Evolutionary conservation across 2,888 invertebrate genomes (phyloP), one percentile per base, ranked within the genome.

Genomic region (Chrysodeixis includens): DNA sequence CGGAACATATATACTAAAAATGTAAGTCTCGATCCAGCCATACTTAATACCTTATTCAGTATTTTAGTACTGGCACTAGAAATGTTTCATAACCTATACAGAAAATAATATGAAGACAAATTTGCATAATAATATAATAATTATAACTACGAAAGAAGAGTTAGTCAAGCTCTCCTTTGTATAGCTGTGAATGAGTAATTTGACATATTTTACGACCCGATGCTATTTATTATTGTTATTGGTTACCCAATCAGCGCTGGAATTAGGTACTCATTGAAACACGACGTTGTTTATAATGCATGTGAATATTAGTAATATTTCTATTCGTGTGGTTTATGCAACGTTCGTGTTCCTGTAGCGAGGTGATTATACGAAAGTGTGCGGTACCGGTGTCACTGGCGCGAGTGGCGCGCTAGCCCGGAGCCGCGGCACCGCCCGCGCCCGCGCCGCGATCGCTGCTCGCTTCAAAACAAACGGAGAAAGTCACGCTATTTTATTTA

Each of bases 391-490:
- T 77, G 61, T 67, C 68, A 71, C 66, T 69, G 49, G 55, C 58
- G 53, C 44, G 63, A 71, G 64, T 66, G 49, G 55, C 58, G 53
- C 44, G 63, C 49, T 62, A 40, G 54, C 51, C 51, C 32, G 30
- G 62, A 51, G 44, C 63, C 52, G 53, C 79, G 81, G 75, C 76
- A 76, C 70, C 72, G 74, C 44, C 63, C 32, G 56, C 72, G 74
- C 44, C 63, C 32, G 56, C 65, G 54, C 40, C 35, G 56, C 71
- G 30, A 55, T 16, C 61, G 53, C 82, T 85, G 83, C 83, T 85
- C 83, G 80, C 78, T 83, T 83, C 89, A 86, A 90, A 93, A 93
- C 92, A 93, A 92, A 92, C 83, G 91, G 94, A 91, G 94, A 93
- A 93, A 93, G 94, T 93, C 78, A 81, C 79, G 84, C 83, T 73